Conservation (phyloP, 2,888 invertebrate species). For the Hydriomena furcata region DNA sequence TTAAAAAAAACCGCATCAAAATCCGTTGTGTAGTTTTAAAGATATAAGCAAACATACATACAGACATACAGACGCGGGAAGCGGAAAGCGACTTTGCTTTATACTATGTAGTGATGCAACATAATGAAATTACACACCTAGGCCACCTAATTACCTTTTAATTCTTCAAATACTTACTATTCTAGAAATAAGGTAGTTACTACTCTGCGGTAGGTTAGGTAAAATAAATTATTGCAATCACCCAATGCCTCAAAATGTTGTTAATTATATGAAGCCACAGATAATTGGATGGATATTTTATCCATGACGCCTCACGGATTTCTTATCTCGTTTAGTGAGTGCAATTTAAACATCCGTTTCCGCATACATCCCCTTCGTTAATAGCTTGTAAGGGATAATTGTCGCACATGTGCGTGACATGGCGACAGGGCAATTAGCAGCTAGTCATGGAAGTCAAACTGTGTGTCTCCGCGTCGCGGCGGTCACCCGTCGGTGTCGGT, state of each 20-base stretch:
- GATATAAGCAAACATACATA: too few relatives aligned
- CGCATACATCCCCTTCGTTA: conserved; percentile 73
- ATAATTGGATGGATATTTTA: conserved; percentile 29
- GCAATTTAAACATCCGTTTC: conserved; percentile 83
- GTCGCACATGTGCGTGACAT: conserved; percentile 74
- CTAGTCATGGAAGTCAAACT: conserved; percentile 38
- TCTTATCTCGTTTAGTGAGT: conserved; percentile 72
- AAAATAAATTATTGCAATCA: too few relatives aligned
- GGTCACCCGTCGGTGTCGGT: conserved; percentile 34
- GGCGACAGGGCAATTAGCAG: conserved; percentile 82
- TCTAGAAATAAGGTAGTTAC: too few relatives aligned
- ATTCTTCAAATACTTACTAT: too few relatives aligned
- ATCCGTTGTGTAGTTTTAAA: too few relatives aligned
- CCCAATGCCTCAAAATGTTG: background rate
- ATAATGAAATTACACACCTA: too few relatives aligned
- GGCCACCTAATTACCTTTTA: too few relatives aligned
- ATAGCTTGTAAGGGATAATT: conserved; percentile 81
- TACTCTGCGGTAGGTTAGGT: too few relatives aligned
- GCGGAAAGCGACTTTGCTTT: too few relatives aligned
- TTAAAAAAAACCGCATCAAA: too few relatives aligned
- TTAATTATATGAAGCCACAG: conserved; percentile 18
- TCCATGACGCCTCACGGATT: conserved; percentile 47
- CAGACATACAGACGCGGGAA: too few relatives aligned
- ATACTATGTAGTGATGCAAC: too few relatives aligned
- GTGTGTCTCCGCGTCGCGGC: conserved; percentile 55